Percentiles rank a stretch among this genome's conserved stretches.
phyloP scores from a whole-genome alignment of 2,888 invertebrate species.

The Pandemis heparana region DNA sequence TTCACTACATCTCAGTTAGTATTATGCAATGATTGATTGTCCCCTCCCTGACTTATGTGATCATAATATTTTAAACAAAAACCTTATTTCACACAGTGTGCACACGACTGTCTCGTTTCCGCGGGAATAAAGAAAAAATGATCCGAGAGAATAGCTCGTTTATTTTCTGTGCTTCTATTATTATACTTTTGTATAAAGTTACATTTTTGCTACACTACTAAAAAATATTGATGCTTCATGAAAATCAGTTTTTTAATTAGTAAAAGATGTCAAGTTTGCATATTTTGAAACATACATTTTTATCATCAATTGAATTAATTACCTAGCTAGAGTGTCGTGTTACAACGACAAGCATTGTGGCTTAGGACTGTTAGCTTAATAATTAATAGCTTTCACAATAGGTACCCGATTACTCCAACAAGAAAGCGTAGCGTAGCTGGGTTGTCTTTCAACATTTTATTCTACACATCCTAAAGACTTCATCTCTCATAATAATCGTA shows the following conservation, averaged over 20 bases:
- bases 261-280: background rate
- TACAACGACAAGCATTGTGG: too few relatives aligned
- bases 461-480: background rate
- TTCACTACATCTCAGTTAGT: background rate
- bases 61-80: conserved; percentile 65
- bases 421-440: too few relatives aligned
- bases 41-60: conserved; percentile 47
- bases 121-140: conserved; percentile 39
- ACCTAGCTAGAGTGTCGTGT: too few relatives aligned
- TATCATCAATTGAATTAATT: background rate
- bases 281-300: background rate
- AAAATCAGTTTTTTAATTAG: background rate
- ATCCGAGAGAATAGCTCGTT: conserved; percentile 11
- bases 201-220: background rate
- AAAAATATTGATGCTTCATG: background rate
- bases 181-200: background rate
- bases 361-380: too few relatives aligned
- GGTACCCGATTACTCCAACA: too few relatives aligned
- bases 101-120: conserved; percentile 74
- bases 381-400: too few relatives aligned
- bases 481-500: background rate
- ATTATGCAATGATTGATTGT: conserved; percentile 42
- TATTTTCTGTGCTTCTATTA: conserved; percentile 15
- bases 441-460: too few relatives aligned
- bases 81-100: conserved; percentile 80